Conservation (phyloP, 2,113 vertebrate species). For the Lagopus leucura region DNA sequence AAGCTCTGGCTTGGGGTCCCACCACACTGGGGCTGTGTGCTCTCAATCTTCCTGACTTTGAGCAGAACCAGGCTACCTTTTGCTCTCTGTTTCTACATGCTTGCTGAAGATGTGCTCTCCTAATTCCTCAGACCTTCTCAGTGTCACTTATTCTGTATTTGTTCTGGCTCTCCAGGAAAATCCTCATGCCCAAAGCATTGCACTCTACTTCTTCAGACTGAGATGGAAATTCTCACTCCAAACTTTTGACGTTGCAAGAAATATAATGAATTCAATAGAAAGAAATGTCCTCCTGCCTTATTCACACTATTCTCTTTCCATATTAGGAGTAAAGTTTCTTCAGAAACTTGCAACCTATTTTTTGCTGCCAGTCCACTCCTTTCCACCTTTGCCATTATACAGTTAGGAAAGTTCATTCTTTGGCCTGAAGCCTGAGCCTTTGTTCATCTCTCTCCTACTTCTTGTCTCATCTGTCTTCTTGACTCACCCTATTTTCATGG, state of each 20-base stretch:
- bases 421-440: constrained; percentile 45
- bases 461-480: constrained; percentile 53
- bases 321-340: accelerated
- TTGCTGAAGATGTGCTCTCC: neutral
- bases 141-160: neutral
- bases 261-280: neutral
- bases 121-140: neutral
- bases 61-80: neutral
- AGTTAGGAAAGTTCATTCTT: constrained; percentile 28
- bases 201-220: constrained; percentile 1
- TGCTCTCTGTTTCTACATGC: accelerated
- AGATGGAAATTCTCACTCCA: neutral
- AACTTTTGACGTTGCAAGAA: constrained; percentile 12
- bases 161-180: neutral
- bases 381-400: constrained; percentile 31
- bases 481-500: constrained; percentile 44
- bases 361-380: constrained; percentile 42
- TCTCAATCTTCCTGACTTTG: neutral
- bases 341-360: neutral
- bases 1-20: neutral
- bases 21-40: neutral
- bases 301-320: neutral
- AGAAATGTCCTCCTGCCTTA: neutral
- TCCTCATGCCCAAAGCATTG: neutral
- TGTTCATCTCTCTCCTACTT: constrained; percentile 35